Conservation (phyloP, 1,140 invertebrate genomes). For the Zaprionus ghesquierei region DNA sequence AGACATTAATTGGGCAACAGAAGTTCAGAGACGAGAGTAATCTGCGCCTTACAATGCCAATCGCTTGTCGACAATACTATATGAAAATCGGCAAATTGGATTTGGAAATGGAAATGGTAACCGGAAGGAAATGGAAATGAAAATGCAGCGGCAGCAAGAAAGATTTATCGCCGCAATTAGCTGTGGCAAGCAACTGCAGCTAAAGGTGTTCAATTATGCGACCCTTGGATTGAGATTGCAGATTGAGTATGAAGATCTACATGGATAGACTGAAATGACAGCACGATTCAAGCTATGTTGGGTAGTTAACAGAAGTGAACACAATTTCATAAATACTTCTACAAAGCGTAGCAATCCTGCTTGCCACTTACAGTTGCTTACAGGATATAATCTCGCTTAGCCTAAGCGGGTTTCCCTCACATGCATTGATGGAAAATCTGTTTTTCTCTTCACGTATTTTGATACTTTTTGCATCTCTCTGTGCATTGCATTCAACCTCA, state of each 20-base stretch:
- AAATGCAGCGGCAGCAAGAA: background rate
- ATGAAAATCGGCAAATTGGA: conserved; percentile 23
- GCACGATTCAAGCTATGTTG: no score
- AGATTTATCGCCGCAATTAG: background rate
- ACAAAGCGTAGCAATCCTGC: no score
- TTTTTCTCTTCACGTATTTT: background rate
- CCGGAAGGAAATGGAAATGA: conserved; percentile 1
- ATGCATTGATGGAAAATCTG: background rate
- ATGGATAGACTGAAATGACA: no score
- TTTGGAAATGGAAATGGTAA: conserved; percentile 6
- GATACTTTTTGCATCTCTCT: background rate
- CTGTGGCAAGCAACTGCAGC: background rate
- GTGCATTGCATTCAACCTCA: background rate
- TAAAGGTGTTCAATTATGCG: background rate
- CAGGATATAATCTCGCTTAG: no score
- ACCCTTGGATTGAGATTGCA: background rate
- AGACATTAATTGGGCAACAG: conserved; percentile 25
- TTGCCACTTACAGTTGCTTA: no score
- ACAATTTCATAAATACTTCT: no score
- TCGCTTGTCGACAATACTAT: background rate
- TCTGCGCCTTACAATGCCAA: conserved; percentile 17
- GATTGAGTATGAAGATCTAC: background rate
- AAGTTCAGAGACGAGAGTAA: background rate
- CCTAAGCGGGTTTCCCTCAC: no score
- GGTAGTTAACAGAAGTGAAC: no score